Percentiles rank a stretch among this genome's conserved stretches.
phyloP scores from a whole-genome alignment of 2,797 vertebrate species.

The Sarcoramphus papa region DNA sequence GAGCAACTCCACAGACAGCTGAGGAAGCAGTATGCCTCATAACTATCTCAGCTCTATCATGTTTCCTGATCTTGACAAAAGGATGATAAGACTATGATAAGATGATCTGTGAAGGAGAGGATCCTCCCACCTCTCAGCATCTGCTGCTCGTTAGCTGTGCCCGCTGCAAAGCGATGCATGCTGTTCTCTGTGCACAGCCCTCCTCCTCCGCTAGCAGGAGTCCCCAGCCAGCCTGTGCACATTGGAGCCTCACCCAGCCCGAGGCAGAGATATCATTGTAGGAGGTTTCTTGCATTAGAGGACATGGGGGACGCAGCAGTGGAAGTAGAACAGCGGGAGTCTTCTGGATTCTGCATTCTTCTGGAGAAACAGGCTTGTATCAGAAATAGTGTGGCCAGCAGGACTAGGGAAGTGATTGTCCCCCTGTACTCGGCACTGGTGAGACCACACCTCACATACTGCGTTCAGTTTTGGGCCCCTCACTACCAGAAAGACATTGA shows the following conservation, averaged over 20 bases:
- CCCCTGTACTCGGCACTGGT: rapidly evolving
- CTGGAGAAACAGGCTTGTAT: not conserved
- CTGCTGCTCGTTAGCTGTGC: not conserved
- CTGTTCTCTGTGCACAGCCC: not conserved
- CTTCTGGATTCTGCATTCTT: not conserved
- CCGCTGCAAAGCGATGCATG: not conserved
- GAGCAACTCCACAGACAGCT: not conserved
- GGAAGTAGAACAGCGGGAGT: not conserved
- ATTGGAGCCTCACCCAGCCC: not conserved
- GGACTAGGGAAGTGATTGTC: rapidly evolving
- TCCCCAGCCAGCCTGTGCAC: not conserved
- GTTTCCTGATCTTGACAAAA: not conserved
- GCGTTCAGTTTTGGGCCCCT: not conserved
- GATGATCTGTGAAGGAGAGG: not conserved
- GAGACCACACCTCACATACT: rapidly evolving
- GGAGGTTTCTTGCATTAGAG: not conserved
- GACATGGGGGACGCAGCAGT: not conserved
- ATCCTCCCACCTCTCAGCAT: not conserved
- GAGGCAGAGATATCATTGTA: not conserved
- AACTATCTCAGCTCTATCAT: not conserved
- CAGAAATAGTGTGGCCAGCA: not conserved
- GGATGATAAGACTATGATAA: not conserved
- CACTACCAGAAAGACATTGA: too few species aligned
- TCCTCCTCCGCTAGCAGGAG: not conserved
- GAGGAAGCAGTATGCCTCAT: not conserved